phyloP scores from a whole-genome alignment of 2,888 invertebrate species.

The Pristionchus mayeri region DNA sequence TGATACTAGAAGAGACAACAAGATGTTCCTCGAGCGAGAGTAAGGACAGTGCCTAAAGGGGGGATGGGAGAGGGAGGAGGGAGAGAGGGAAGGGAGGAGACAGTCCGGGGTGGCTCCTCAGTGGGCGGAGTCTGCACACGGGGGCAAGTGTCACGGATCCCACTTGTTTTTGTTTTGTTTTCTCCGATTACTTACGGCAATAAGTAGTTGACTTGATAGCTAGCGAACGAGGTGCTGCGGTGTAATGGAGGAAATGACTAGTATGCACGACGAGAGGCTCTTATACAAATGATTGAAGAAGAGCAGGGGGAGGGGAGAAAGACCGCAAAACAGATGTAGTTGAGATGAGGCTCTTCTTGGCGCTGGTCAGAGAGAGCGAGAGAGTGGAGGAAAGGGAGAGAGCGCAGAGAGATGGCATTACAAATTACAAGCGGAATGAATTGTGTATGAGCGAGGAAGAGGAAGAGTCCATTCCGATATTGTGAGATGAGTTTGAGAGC shows the following conservation, averaged over 20 bases:
- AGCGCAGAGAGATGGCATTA: constrained; percentile 18
- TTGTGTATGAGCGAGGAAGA: constrained; percentile 16
- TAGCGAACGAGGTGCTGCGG: background rate
- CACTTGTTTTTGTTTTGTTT: no score
- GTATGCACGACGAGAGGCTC: background rate
- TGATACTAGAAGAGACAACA: constrained; percentile 31
- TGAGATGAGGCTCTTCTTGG: background rate
- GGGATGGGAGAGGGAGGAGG: background rate
- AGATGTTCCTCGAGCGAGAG: background rate
- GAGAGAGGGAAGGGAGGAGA: background rate
- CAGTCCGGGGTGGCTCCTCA: background rate
- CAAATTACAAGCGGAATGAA: constrained; percentile 36
- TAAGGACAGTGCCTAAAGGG: constrained; percentile 38
- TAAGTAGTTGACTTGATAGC: no score
- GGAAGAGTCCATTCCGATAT: constrained; percentile 32
- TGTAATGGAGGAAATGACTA: constrained; percentile 16
- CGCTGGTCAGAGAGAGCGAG: background rate
- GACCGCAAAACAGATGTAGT: constrained; percentile 40
- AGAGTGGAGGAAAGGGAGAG: background rate
- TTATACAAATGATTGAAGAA: constrained; percentile 42
- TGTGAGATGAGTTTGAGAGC: constrained; percentile 30
- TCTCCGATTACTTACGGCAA: no score
- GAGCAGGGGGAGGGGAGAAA: background rate
- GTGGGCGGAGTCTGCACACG: background rate
- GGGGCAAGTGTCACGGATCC: background rate